Evolutionary conservation across 1,140 invertebrate genomes (phyloP).

Genomic region (Drosophila kepulauana): DNA sequence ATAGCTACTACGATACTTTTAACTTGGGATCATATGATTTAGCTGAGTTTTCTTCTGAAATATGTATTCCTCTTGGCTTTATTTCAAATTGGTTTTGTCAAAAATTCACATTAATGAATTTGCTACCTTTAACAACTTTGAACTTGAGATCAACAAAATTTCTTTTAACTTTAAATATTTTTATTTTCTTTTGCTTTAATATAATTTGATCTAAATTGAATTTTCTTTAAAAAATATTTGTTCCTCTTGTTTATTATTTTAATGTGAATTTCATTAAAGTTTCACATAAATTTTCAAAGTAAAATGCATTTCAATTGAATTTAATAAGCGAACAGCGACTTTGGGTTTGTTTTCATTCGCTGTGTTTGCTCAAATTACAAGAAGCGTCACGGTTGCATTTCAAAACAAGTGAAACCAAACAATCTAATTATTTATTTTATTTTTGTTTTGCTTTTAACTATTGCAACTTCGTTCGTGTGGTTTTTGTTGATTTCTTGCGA

Average conservation of each 20-base stretch:
- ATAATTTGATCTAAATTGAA: too few species aligned
- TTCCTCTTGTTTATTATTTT: not conserved
- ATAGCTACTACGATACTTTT: too few species aligned
- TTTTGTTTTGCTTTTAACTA: constrained; percentile 30
- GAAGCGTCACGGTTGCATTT: constrained; percentile 42
- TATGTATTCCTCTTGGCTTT: too few species aligned
- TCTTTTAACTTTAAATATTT: too few species aligned
- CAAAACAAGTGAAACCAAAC: constrained; percentile 34
- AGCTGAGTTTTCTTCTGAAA: too few species aligned
- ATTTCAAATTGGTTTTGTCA: too few species aligned
- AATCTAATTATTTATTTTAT: constrained; percentile 47
- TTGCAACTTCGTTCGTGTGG: constrained; percentile 2
- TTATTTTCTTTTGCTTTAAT: too few species aligned
- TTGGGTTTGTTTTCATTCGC: constrained; percentile 25
- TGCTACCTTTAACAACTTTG: too few species aligned
- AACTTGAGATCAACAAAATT: too few species aligned
- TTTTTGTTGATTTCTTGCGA: constrained; percentile 54
- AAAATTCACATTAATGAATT: too few species aligned
- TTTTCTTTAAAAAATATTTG: too few species aligned
- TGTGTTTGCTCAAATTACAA: constrained; percentile 33
- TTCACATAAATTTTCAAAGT: constrained; percentile 4
- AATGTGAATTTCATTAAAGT: constrained; percentile 3
- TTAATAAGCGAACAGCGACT: not conserved
- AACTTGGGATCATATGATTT: too few species aligned
- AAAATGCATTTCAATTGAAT: constrained; percentile 12